Evolutionary conservation across 1,140 invertebrate species (phyloP), one percentile per base, ranked within the genome.

Genomic region (Neodiprion lecontei): DNA sequence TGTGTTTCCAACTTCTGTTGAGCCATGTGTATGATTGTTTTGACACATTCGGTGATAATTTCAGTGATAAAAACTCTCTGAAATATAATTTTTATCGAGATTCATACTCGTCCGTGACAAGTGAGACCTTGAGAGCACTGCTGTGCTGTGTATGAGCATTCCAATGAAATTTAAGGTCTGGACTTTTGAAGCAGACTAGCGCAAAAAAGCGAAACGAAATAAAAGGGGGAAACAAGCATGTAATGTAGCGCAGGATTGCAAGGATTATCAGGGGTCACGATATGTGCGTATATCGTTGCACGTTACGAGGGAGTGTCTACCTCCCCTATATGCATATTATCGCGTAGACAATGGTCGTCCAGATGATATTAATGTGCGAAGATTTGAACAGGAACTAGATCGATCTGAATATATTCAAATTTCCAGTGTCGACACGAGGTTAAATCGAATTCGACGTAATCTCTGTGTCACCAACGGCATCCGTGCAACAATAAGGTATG

Each of bases 281-380:
- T 61, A 8, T 17, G 53, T 61, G 53, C 53, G 53, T 61, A 61
- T 61, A 17, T 61, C 53, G 53, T 61, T 61, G 11, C 53, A 61
- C 53, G 53, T 17, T 17, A 17, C 11, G n/a, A 61, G 11, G 53
- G 11, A 61, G 9, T 12, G 5, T 40, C 28, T 40, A 40, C 28
- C 28, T 14, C 53, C 53, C 53, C 53, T 17, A 61, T 61, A 61
- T 61, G 53, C 53, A 61, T 61, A 61, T 61, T 61, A 61, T 61
- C 53, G 53, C 53, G 53, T 61, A 61, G 53, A 61, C 53, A 61
- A 61, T 61, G 53, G 53, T 17, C 11, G 53, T 61, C n/a, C 53
- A 61, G 53, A 61, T 61, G 53, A 61, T 61, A 61, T 61, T 61
- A 61, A 61, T 61, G 53, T 61, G 53, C 53, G 53, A 61, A 61